Evolutionary conservation across 2,888 invertebrate species (phyloP).

Genomic region (Nematopogon swammerdamellus): DNA sequence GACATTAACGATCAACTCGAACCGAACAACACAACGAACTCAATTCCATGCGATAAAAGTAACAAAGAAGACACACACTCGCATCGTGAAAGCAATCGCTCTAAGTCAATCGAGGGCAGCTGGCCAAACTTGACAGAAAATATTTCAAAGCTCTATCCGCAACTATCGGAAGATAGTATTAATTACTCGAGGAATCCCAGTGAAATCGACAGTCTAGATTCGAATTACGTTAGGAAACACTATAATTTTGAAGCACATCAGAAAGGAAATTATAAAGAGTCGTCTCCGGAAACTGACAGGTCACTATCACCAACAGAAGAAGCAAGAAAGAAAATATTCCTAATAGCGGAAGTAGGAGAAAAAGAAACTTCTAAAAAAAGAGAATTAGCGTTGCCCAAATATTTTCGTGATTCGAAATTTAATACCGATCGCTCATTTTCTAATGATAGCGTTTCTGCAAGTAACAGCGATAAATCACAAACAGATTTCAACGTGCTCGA

Average conservation of each 20-base stretch:
- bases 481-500: conserved; percentile 18
- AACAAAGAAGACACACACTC: conserved; percentile 36
- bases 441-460: conserved; percentile 35
- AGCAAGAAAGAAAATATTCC: conserved; percentile 32
- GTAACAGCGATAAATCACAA: conserved; percentile 32
- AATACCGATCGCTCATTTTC: conserved; percentile 44
- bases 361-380: conserved; percentile 21
- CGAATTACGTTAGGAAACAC: conserved; percentile 56
- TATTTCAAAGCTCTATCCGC: conserved; percentile 26
- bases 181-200: conserved; percentile 49
- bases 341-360: conserved; percentile 23
- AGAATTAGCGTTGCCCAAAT: conserved; percentile 29
- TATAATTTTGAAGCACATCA: conserved; percentile 49
- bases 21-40: conserved; percentile 26
- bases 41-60: conserved; percentile 18
- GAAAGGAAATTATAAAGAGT: conserved; percentile 37
- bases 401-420: conserved; percentile 38
- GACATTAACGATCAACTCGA: conserved; percentile 42
- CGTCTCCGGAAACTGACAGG: conserved; percentile 44
- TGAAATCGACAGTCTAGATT: conserved; percentile 58
- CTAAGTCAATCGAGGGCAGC: conserved; percentile 41
- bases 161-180: conserved; percentile 47
- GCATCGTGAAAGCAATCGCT: conserved; percentile 32
- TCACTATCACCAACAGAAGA: conserved; percentile 14
- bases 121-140: conserved; percentile 49